A percentile compares a stretch with the other conserved stretches of the same genome.
Conservation (phyloP, 2,888 invertebrate genomes). For the Marronus borbonicus region DNA sequence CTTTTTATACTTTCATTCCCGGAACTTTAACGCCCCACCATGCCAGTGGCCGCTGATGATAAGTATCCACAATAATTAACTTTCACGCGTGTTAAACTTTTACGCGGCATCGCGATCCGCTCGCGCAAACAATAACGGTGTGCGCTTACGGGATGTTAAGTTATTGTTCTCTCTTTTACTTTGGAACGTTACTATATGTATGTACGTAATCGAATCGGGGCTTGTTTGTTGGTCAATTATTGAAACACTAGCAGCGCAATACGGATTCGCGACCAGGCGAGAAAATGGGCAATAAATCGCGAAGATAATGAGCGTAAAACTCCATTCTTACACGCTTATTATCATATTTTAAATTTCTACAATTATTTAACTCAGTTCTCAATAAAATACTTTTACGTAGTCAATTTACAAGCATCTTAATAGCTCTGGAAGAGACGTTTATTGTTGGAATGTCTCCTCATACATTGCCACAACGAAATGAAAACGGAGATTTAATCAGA, state of each 20-base stretch:
- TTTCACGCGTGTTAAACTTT: slow-evolving; percentile 35
- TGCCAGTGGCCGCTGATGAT: slow-evolving; percentile 1
- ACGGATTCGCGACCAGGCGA: neutral
- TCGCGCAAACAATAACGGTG: slow-evolving; percentile 30
- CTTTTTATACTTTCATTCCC: slow-evolving; percentile 29
- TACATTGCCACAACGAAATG: too few species aligned
- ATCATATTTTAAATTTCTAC: slow-evolving; percentile 1
- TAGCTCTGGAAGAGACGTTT: too few species aligned
- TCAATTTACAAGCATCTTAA: too few species aligned
- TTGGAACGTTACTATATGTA: neutral
- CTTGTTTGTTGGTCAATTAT: slow-evolving; percentile 14
- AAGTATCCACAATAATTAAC: slow-evolving; percentile 24
- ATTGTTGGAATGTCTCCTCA: too few species aligned
- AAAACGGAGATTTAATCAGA: too few species aligned
- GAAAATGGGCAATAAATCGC: slow-evolving; percentile 14
- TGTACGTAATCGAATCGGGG: slow-evolving; percentile 5
- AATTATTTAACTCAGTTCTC: neutral
- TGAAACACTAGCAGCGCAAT: neutral
- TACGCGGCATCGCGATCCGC: slow-evolving; percentile 21
- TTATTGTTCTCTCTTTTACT: slow-evolving; percentile 28
- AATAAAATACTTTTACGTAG: too few species aligned
- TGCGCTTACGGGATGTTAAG: slow-evolving; percentile 32
- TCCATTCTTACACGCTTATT: too few species aligned
- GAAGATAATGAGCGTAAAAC: neutral
- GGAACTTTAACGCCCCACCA: slow-evolving; percentile 14